These are phyloP conservation scores for Diglossa cyanea DNA, from an alignment of 2,797 vertebrate genomes.

Conservation along the genomic window DNA sequence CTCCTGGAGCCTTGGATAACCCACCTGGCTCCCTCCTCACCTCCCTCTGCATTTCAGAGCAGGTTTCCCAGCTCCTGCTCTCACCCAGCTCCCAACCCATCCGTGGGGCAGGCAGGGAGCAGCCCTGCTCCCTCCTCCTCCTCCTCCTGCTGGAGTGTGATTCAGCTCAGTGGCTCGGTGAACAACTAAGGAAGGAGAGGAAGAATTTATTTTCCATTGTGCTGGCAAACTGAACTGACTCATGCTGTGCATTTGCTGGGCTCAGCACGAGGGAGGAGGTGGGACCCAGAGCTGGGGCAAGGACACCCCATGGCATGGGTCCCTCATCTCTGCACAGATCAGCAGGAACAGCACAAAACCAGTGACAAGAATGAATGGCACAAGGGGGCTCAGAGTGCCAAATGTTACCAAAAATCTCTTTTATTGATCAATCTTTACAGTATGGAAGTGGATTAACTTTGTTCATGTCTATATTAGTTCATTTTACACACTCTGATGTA, in stretches of 20 bases:
- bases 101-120: not conserved
- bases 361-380: not conserved
- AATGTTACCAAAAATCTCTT: not conserved
- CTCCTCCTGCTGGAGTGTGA: not conserved
- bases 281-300: not conserved
- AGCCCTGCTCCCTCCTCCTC: not conserved
- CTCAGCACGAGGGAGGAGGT: not conserved
- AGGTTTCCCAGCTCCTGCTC: not conserved
- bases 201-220: not conserved
- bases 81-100: not conserved
- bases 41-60: not conserved
- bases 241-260: not conserved
- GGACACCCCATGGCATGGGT: not conserved
- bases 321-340: accelerated
- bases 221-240: not conserved
- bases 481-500: not conserved
- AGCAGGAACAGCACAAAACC: accelerated
- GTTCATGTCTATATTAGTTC: not conserved
- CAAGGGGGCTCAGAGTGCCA: not conserved
- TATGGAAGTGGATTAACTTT: not conserved
- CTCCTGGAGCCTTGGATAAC: not conserved
- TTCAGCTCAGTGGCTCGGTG: not conserved
- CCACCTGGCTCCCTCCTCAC: not conserved
- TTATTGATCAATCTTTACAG: not conserved
- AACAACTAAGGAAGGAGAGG: not conserved